Percentiles rank a stretch among this genome's conserved stretches.
These are phyloP conservation scores for Propsilocerus akamusi DNA, from an alignment of 1,140 invertebrate species.

Conservation along the genomic window DNA sequence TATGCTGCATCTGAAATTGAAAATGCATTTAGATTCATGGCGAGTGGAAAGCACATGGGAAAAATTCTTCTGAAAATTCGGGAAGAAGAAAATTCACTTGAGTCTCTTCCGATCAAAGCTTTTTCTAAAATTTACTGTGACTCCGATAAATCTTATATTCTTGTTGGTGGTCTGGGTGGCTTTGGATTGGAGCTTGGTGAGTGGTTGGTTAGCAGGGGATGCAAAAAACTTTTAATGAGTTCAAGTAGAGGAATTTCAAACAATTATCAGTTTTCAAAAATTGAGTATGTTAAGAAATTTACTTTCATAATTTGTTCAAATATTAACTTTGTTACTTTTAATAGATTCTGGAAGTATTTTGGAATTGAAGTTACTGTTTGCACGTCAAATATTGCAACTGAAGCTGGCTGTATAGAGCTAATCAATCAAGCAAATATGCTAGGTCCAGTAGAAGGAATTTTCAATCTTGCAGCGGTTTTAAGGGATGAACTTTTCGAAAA, in stretches of 20 bases:
- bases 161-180: slow-evolving; percentile 54
- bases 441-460: slow-evolving; percentile 48
- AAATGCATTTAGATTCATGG: slow-evolving; percentile 37
- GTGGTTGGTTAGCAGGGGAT: slow-evolving; percentile 56
- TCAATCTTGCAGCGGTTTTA: slow-evolving; percentile 53
- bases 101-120: neutral
- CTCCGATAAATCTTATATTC: slow-evolving; percentile 20
- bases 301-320: slow-evolving; percentile 6
- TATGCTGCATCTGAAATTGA: slow-evolving; percentile 27
- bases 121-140: neutral
- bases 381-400: slow-evolving; percentile 34
- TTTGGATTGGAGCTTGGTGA: slow-evolving; percentile 62
- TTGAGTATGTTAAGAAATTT: slow-evolving; percentile 11
- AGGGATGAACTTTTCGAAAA: slow-evolving; percentile 36
- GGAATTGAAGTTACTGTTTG: slow-evolving; percentile 38
- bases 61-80: slow-evolving; percentile 49
- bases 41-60: slow-evolving; percentile 53
- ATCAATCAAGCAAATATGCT: slow-evolving; percentile 34
- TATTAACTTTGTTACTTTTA: slow-evolving; percentile 6
- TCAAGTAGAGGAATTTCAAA: slow-evolving; percentile 44
- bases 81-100: slow-evolving; percentile 26
- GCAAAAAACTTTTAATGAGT: slow-evolving; percentile 43
- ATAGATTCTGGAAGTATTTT: slow-evolving; percentile 33
- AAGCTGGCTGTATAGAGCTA: slow-evolving; percentile 34
- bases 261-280: slow-evolving; percentile 41